These are phyloP conservation scores for Drymonia ruficornis DNA, from an alignment of 2,888 invertebrate species.

Conservation along the genomic window DNA sequence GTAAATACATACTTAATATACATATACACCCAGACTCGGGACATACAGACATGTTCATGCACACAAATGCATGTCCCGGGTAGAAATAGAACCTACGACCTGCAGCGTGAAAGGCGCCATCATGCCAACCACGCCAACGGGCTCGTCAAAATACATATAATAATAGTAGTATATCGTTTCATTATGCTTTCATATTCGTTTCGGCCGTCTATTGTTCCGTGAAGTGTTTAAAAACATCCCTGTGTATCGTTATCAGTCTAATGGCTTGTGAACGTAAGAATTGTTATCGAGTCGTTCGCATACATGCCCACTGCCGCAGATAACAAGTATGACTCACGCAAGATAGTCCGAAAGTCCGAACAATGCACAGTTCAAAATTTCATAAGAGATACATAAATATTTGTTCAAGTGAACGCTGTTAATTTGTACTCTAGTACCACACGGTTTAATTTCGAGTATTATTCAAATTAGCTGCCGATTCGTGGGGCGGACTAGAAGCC, in stretches of 20 bases:
- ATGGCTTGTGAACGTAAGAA: constrained; percentile 34
- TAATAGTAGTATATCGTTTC: no score
- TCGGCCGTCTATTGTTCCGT: neutral
- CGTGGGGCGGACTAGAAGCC: constrained; percentile 22
- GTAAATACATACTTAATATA: no score
- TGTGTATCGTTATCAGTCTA: constrained; percentile 33
- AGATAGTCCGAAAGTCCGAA: constrained; percentile 39
- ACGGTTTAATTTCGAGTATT: constrained; percentile 16
- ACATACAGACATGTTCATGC: no score
- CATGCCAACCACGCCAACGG: no score
- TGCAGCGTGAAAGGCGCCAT: no score
- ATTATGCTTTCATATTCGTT: no score
- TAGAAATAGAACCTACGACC: no score
- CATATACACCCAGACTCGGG: no score
- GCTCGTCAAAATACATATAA: no score
- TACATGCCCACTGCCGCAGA: constrained; percentile 49
- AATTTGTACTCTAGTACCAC: constrained; percentile 16
- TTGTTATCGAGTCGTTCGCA: constrained; percentile 54
- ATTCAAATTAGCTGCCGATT: constrained; percentile 20
- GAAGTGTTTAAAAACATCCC: neutral
- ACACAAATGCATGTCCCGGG: no score
- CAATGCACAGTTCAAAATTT: constrained; percentile 37
- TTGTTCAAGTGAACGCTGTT: constrained; percentile 28
- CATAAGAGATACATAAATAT: constrained; percentile 27
- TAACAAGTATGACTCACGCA: constrained; percentile 55